Base-by-base conservation (phyloP, 2,797 vertebrate genomes). In the Cossypha dichroa region DNA sequence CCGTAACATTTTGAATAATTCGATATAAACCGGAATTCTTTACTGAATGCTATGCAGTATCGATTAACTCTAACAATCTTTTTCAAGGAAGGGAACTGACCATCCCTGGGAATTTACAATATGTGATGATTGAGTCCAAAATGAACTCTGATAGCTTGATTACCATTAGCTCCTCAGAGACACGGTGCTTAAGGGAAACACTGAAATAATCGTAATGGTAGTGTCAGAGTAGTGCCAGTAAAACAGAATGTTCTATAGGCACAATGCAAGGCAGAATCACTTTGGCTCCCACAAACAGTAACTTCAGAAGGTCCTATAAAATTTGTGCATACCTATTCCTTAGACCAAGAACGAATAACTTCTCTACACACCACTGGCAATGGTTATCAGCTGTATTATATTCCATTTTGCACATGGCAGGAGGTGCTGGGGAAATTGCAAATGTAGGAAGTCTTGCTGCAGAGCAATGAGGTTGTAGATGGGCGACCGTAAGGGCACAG, bases 401-500 rank as follows among this genome's bases (percentile, higher is more conserved):
- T 46, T 84, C 28, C 18, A 1, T 78, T 88, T 45, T 62, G 52
- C 67, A 78, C 1, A 0, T 26, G 17, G 43, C 59, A 73, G 28
- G 80, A 93, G 55, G 15, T 86, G 51, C 36, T 76, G 63, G n/a
- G 77, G 17, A 88, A 62, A 63, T 60, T 52, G 58, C 49, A 78
- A 59, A 68, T 17, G n/a, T 31, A 2, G 18, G 19, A 78, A 62
- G 25, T 48, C 43, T 36, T 66, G 62, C 33, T 54, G 78, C 34
- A 85, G 67, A 52, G 54, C 58, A 49, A 1, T 3, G 10, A 60
- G 56, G n/a, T 7, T 70, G 49, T 13, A n/a, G 33, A 7, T 11
- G 52, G 19, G 49, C 0, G 0, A 49, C 5, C 0, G 0, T 10
- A 36, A 45, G 17, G 56, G 43, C n/a, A 20, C 0, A 5, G 66